These are phyloP conservation scores for Remorina albescens DNA, from an alignment of 2,797 vertebrate species.

Conservation along the genomic window DNA sequence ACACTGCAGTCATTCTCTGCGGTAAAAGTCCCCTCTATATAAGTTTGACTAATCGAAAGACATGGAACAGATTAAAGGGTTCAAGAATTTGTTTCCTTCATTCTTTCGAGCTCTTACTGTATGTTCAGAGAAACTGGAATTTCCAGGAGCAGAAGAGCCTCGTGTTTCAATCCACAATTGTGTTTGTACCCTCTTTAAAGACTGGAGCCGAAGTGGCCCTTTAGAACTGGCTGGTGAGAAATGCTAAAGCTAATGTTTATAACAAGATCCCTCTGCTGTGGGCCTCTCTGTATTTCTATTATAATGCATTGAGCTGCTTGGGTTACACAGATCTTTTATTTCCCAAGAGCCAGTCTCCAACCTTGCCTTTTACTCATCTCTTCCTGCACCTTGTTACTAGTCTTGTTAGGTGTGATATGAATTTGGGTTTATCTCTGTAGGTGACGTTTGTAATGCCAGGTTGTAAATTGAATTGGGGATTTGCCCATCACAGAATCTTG, in stretches of 20 bases:
- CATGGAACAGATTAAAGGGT: slow-evolving; percentile 55
- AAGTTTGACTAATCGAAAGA: slow-evolving; percentile 42
- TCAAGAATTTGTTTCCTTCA: slow-evolving; percentile 22
- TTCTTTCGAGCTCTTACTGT: slow-evolving; percentile 23
- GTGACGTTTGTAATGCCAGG: slow-evolving; percentile 7
- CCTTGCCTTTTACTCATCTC: slow-evolving; percentile 34
- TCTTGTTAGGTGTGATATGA: slow-evolving; percentile 29
- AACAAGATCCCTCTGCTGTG: slow-evolving; percentile 30
- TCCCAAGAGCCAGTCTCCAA: too few relatives aligned
- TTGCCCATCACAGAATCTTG: slow-evolving; percentile 22
- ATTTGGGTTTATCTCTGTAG: slow-evolving; percentile 7
- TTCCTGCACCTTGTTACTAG: not conserved
- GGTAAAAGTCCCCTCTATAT: slow-evolving; percentile 35
- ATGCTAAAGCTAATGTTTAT: slow-evolving; percentile 30
- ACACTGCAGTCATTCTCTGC: slow-evolving; percentile 9
- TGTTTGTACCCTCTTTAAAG: not conserved
- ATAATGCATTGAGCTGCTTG: slow-evolving; percentile 24
- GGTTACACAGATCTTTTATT: too few relatives aligned
- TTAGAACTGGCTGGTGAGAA: slow-evolving; percentile 17
- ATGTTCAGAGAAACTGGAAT: slow-evolving; percentile 45
- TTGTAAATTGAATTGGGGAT: slow-evolving; percentile 39
- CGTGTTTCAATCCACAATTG: slow-evolving; percentile 38
- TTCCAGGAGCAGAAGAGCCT: slow-evolving; percentile 31
- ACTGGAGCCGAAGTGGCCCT: slow-evolving; percentile 30
- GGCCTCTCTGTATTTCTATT: slow-evolving; percentile 10